These are phyloP conservation scores for Pachyseris speciosa DNA, from an alignment of 64 coral and sea anemone genomes.

Conservation along the genomic window DNA sequence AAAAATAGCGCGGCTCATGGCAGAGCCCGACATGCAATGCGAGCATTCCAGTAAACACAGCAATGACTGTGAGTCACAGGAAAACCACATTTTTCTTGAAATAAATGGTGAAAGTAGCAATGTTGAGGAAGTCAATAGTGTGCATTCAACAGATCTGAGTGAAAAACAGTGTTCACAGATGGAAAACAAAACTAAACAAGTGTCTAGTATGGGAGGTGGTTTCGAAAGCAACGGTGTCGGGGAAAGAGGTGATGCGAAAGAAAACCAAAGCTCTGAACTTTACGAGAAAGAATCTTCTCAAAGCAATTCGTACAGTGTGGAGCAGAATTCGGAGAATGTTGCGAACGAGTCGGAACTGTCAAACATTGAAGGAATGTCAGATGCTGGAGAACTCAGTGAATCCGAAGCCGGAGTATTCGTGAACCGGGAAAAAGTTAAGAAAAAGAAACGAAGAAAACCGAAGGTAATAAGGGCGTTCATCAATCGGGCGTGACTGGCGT, in stretches of 20 bases:
- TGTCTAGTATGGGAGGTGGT: background rate
- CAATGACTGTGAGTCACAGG: constrained; percentile 16
- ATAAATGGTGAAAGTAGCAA: background rate
- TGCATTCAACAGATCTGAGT: background rate
- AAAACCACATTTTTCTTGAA: constrained; percentile 28
- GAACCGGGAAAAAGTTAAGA: constrained; percentile 69
- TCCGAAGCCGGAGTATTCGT: constrained; percentile 48
- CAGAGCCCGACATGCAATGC: constrained; percentile 89
- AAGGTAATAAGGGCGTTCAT: constrained; percentile 41
- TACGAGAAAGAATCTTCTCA: background rate
- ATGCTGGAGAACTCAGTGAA: constrained; percentile 93
- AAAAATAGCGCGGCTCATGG: constrained; percentile 76
- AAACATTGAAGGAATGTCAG: constrained; percentile 94
- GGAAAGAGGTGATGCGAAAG: constrained; percentile 5
- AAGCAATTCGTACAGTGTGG: background rate
- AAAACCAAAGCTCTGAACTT: background rate
- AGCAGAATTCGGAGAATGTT: constrained; percentile 10
- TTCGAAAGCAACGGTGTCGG: background rate
- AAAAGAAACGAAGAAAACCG: constrained; percentile 73
- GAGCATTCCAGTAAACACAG: constrained; percentile 78
- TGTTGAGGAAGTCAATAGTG: background rate
- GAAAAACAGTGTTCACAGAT: background rate
- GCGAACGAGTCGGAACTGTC: constrained; percentile 80
- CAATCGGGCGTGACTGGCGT: background rate
- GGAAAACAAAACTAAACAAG: background rate